Percentiles rank a stretch among this genome's conserved stretches.
These are phyloP conservation scores for Heteropelma amictum DNA, from an alignment of 2,888 invertebrate genomes.

Conservation along the genomic window DNA sequence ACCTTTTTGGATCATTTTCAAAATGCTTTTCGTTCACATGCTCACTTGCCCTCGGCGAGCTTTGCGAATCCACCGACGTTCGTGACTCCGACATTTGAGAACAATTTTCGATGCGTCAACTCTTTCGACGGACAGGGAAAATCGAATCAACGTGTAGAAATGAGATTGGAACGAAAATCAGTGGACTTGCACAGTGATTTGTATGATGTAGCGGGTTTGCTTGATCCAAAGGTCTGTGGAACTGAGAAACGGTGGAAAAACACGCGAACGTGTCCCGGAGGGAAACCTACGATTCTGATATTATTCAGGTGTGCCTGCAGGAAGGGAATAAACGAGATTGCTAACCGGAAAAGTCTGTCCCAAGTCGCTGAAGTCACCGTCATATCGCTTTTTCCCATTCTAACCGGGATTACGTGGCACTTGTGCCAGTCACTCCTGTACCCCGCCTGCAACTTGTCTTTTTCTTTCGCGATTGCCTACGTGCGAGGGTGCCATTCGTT, in stretches of 20 bases:
- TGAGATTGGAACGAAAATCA: conserved; percentile 5
- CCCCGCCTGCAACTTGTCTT: conserved; percentile 28
- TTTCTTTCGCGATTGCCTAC: conserved; percentile 24
- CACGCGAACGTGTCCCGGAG: conserved; percentile 10
- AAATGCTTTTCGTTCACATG: no score
- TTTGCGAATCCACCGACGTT: not conserved
- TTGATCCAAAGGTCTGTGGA: conserved; percentile 21
- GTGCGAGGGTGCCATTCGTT: conserved; percentile 27
- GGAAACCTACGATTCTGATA: conserved; percentile 12
- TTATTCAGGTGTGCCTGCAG: conserved; percentile 44
- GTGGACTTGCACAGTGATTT: no score
- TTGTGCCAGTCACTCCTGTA: conserved; percentile 16
- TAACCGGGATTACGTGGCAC: conserved; percentile 25
- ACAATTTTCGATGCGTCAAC: not conserved
- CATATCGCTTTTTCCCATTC: conserved; percentile 23
- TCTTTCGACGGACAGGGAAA: not conserved
- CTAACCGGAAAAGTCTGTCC: conserved; percentile 1
- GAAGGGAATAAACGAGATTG: conserved; percentile 49
- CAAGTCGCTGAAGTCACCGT: conserved; percentile 1
- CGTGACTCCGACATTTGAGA: not conserved
- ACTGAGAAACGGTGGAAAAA: conserved; percentile 3
- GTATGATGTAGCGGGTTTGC: no score
- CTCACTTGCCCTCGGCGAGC: not conserved
- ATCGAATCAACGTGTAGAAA: conserved; percentile 11
- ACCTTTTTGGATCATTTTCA: conserved; percentile 22